These are phyloP conservation scores for Chrysogorgia sp. DNA, from an alignment of 92 coral and sea anemone genomes.

Conservation along the genomic window DNA sequence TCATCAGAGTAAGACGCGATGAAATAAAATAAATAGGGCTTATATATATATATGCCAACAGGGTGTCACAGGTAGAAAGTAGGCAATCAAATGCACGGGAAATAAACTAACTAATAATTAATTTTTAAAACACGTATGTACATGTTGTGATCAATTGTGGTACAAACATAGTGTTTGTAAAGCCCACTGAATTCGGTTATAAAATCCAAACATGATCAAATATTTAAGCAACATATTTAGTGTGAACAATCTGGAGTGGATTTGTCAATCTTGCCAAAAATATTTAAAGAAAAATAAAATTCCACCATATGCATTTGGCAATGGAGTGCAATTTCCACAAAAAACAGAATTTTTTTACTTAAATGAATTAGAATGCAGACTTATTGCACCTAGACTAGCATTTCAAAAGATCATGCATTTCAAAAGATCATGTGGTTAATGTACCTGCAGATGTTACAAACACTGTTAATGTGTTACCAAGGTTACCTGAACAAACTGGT, in stretches of 20 bases:
- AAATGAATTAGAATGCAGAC: no score
- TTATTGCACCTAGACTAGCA: no score
- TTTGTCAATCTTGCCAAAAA: constrained; percentile 56
- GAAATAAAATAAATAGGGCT: no score
- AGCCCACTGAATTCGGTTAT: not conserved
- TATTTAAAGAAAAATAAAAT: constrained; percentile 52
- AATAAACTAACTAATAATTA: no score
- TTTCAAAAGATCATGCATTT: constrained; percentile 2
- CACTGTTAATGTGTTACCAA: constrained; percentile 39
- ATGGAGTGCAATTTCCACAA: not conserved
- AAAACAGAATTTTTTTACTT: no score
- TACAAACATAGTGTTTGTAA: constrained; percentile 35
- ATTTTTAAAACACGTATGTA: no score
- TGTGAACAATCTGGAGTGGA: constrained; percentile 64
- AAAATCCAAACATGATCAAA: constrained; percentile 26
- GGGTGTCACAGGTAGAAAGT: no score
- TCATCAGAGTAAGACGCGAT: no score
- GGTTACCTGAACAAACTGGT: no score
- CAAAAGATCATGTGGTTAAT: constrained; percentile 44
- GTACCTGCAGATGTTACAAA: constrained; percentile 42
- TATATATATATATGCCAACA: no score
- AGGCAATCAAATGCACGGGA: no score
- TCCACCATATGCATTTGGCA: constrained; percentile 40
- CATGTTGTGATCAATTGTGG: constrained; percentile 54
- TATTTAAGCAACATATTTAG: constrained; percentile 37